phyloP scores from a whole-genome alignment of 2,888 invertebrate genomes.

The Drosophila parthenogenetica region DNA sequence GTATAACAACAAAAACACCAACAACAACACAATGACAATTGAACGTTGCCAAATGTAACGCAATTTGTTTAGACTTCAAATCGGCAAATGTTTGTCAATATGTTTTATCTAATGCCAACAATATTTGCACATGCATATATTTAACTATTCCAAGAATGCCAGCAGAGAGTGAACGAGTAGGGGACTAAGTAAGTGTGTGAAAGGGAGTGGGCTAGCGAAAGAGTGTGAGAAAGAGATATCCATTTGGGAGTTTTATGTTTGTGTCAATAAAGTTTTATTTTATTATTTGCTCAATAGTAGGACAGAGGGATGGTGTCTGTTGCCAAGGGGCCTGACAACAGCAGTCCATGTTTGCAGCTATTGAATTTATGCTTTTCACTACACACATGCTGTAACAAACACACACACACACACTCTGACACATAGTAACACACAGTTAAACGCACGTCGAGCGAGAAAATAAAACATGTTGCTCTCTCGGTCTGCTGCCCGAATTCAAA shows the following conservation, averaged over 20 bases:
- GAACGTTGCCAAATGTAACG: slow-evolving; percentile 43
- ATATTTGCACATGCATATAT: slow-evolving; percentile 74
- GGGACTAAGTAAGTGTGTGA: neutral
- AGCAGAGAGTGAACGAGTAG: neutral
- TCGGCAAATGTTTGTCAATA: slow-evolving; percentile 78
- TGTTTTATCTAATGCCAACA: slow-evolving; percentile 73
- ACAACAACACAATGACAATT: slow-evolving; percentile 12
- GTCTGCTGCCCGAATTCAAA: slow-evolving; percentile 67
- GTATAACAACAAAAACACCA: slow-evolving; percentile 2
- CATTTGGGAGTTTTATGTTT: slow-evolving; percentile 72
- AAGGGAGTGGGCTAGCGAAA: neutral
- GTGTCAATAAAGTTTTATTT: slow-evolving; percentile 80
- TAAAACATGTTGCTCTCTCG: slow-evolving; percentile 75
- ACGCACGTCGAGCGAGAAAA: slow-evolving; percentile 67
- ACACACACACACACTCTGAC: slow-evolving; percentile 15
- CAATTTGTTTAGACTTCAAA: slow-evolving; percentile 73
- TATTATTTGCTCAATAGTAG: slow-evolving; percentile 61
- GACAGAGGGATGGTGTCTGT: slow-evolving; percentile 7
- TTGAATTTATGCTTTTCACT: slow-evolving; percentile 68
- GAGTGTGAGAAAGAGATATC: slow-evolving; percentile 36
- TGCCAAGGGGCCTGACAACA: slow-evolving; percentile 44
- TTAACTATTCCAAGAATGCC: slow-evolving; percentile 40
- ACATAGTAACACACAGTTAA: slow-evolving; percentile 3
- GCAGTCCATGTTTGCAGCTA: slow-evolving; percentile 65
- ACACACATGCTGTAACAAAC: slow-evolving; percentile 23